These are phyloP conservation scores for Petrosia ficiformis DNA, from an alignment of 37 sponge, comb jelly and placozoan species.

Conservation along the genomic window DNA sequence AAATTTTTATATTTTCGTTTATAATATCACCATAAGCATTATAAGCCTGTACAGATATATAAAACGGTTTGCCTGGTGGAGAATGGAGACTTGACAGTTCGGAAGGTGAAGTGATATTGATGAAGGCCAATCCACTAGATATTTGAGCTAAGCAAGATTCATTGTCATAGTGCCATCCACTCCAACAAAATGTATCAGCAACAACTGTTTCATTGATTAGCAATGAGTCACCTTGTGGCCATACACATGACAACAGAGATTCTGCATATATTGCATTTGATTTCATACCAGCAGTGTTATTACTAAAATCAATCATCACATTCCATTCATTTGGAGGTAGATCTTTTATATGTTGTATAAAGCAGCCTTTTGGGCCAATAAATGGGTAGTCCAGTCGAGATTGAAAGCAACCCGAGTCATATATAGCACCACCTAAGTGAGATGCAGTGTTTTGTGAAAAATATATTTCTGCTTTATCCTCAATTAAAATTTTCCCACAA, in stretches of 20 bases:
- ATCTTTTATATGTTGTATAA: conserved; percentile 36
- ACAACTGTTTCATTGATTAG: not conserved
- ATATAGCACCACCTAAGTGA: conserved; percentile 64
- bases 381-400: not conserved
- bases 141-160: conserved; percentile 13
- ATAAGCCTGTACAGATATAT: not conserved
- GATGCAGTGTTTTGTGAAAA: conserved; percentile 51
- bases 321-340: conserved; percentile 40
- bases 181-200: conserved; percentile 55
- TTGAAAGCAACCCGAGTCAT: not conserved
- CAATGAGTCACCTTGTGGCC: conserved; percentile 30
- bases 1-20: conserved; percentile 1
- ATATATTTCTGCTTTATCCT: not conserved
- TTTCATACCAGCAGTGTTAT: conserved; percentile 22
- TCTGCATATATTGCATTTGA: conserved; percentile 53
- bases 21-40: conserved; percentile 21
- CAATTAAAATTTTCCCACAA: conserved; percentile 24
- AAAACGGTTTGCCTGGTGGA: conserved; percentile 13
- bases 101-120: not conserved
- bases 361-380: conserved; percentile 43
- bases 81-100: not conserved
- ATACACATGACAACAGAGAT: conserved; percentile 48
- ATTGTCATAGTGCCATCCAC: conserved; percentile 10
- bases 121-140: conserved; percentile 25
- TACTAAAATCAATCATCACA: conserved; percentile 19